phyloP scores from a whole-genome alignment of 2,888 invertebrate genomes.

The Chrysina gloriosa region DNA sequence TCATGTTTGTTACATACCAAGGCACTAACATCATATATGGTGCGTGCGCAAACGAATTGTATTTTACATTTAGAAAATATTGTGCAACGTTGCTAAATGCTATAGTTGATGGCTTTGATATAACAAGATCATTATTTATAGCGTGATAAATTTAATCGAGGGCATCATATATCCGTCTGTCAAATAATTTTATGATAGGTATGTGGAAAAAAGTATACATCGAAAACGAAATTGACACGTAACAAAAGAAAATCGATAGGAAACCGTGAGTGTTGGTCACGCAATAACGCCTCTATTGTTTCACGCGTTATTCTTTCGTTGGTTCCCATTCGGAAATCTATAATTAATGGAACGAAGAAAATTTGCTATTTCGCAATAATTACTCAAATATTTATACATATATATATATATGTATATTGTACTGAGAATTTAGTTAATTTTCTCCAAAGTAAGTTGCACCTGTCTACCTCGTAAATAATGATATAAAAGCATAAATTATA shows the following conservation, averaged over 20 bases:
- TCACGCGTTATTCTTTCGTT: constrained; percentile 24
- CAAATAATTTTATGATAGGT: constrained; percentile 29
- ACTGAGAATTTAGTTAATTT: too few relatives aligned
- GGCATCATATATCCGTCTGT: constrained; percentile 19
- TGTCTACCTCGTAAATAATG: too few relatives aligned
- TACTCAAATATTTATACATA: background rate
- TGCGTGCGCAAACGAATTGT: too few relatives aligned
- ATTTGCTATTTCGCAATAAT: constrained; percentile 2
- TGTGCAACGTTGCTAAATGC: background rate
- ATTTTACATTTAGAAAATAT: background rate
- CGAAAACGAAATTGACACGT: constrained; percentile 45
- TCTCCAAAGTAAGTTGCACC: too few relatives aligned
- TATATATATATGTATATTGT: too few relatives aligned
- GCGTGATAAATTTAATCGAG: constrained; percentile 14
- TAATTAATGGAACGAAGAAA: constrained; percentile 23
- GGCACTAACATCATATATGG: too few relatives aligned
- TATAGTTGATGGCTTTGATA: background rate
- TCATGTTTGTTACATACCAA: constrained; percentile 42
- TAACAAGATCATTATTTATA: constrained; percentile 15
- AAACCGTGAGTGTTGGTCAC: constrained; percentile 37
- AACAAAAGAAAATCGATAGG: constrained; percentile 48
- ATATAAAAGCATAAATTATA: too few relatives aligned
- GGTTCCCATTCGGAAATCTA: constrained; percentile 12
- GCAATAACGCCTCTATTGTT: constrained; percentile 36
- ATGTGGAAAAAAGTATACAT: constrained; percentile 9